Base-by-base conservation (phyloP, 2,113 vertebrate genomes). In the Collichthys lucidus region DNA sequence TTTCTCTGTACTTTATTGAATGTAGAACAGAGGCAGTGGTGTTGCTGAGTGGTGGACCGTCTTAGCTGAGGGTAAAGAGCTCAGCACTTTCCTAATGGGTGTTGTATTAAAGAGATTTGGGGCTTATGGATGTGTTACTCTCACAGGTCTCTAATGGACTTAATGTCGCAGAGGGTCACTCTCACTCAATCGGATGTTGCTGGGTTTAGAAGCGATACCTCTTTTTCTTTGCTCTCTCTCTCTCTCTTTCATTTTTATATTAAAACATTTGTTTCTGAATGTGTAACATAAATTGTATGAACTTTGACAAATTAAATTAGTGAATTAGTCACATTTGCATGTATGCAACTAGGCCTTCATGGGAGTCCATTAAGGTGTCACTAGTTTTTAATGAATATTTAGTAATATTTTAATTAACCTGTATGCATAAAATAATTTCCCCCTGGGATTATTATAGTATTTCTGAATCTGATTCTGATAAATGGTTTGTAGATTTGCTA, bases 1-100 rank as follows among this genome's bases (percentile, higher is more conserved):
- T 17, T 66, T 70, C 22, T 82, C 3, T 77, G 3, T 55, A 11
- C n/a, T 68, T 11, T 24, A 46, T 5, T 79, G 66, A 81, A 87
- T 63, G 47, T 77, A 74, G 56, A 80, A 80, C 76, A 77, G 67
- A 84, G 47, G 64, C 66, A 57, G 62, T 15, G 42, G 64, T 74
- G 76, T 59, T 86, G 84, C 81, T 87, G 72, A 89, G 65, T 66
- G 65, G 46, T 60, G 60, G 61, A 70, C 52, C 73, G 83, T 89
- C 90, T 92, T 88, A 93, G 82, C 88, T 62, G 84, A n/a, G 71
- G 26, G 56, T 88, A 86, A 88, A 93, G 88, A 92, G 90, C 92
- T 94, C 92, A 94, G 94, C 93, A 94, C 87, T 92, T 94, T 94
- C 89, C 90, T 93, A 93, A 92, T 94, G 89, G 91, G 86, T 91